Evolutionary conservation across 2,113 vertebrate species (phyloP).

Genomic region (Hirundichthys speculiger): DNA sequence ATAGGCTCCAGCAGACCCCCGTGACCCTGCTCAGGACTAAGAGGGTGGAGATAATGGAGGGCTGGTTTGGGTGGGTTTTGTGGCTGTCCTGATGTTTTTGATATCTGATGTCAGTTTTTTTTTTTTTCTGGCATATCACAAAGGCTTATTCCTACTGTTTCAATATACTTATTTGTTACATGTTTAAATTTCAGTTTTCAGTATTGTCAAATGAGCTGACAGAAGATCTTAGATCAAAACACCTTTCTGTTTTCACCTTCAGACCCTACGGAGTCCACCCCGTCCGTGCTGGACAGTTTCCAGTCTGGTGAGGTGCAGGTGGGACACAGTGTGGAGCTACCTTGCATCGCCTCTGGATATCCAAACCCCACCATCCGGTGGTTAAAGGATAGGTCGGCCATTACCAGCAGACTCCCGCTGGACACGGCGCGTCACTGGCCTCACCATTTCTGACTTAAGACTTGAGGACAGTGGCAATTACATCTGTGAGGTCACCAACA

Average conservation of each 20-base stretch:
- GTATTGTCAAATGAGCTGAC: neutral
- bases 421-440: slow-evolving; percentile 90
- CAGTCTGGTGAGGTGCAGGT: slow-evolving; percentile 90
- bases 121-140: too few species aligned
- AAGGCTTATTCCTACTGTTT: too few species aligned
- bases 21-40: too few species aligned
- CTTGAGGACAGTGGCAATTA: slow-evolving; percentile 96
- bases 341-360: slow-evolving; percentile 95
- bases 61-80: too few species aligned
- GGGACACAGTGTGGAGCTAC: slow-evolving; percentile 89
- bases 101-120: too few species aligned
- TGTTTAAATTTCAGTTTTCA: neutral
- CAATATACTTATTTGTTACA: too few species aligned
- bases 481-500: slow-evolving; percentile 98
- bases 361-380: slow-evolving; percentile 94
- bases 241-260: slow-evolving; percentile 25
- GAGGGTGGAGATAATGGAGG: too few species aligned
- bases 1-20: too few species aligned
- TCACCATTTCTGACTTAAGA: slow-evolving; percentile 90
- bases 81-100: too few species aligned
- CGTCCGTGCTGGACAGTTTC: slow-evolving; percentile 94
- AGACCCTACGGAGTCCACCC: slow-evolving; percentile 95
- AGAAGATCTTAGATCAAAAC: slow-evolving; percentile 1
- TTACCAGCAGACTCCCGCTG: slow-evolving; percentile 91
- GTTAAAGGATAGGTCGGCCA: slow-evolving; percentile 94